phyloP scores from a whole-genome alignment of 2,113 vertebrate species.

The Eretmochelys imbricata region DNA sequence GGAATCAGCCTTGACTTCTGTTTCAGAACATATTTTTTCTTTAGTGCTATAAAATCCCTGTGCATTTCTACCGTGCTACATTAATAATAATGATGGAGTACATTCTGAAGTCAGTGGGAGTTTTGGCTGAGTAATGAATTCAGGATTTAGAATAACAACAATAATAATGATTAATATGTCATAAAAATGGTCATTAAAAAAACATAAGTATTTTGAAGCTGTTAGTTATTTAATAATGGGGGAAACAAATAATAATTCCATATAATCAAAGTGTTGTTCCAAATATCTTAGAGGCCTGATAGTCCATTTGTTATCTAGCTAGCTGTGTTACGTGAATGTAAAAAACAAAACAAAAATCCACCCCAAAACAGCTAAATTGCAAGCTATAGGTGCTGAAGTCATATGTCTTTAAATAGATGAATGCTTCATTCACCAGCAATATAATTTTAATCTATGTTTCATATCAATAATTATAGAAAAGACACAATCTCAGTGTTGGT shows the following conservation, averaged over 20 bases:
- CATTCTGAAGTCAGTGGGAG: not conserved
- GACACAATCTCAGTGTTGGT: not conserved
- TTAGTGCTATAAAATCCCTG: not conserved
- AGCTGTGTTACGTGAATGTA: not conserved
- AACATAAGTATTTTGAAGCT: not conserved
- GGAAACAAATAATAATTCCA: slow-evolving; percentile 4
- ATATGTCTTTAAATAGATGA: not conserved
- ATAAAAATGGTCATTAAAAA: slow-evolving; percentile 16
- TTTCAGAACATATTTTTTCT: not conserved
- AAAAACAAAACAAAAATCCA: not conserved
- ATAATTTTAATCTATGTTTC: not conserved
- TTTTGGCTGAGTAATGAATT: slow-evolving; percentile 11
- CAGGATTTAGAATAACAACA: not conserved
- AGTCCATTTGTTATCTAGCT: not conserved
- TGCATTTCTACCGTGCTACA: not conserved
- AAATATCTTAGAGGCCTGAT: not conserved
- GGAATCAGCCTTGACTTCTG: not conserved
- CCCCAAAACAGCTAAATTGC: not conserved
- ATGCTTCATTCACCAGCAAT: not conserved
- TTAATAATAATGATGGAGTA: not conserved
- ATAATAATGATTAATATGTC: not conserved
- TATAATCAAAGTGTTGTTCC: not conserved
- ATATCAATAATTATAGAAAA: not conserved
- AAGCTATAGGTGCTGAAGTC: not conserved
- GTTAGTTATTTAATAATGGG: not conserved